These are phyloP conservation scores for Stichodactyla mertensii DNA, from an alignment of 64 coral and sea anemone genomes.

Conservation along the genomic window DNA sequence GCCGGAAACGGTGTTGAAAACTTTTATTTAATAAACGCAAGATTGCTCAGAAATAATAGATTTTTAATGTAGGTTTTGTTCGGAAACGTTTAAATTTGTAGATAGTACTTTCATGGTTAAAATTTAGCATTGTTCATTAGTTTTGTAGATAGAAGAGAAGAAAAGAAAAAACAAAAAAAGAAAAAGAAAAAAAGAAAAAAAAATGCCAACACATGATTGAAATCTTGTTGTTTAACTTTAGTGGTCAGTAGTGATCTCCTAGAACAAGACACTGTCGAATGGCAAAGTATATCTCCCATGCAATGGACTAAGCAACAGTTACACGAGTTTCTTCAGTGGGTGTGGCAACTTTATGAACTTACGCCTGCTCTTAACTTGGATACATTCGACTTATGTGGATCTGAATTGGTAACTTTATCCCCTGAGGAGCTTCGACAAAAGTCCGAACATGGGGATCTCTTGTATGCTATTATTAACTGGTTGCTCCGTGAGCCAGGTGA, in stretches of 20 bases:
- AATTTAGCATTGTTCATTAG: too few relatives aligned
- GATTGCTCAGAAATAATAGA: too few relatives aligned
- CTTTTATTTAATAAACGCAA: too few relatives aligned
- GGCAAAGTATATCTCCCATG: constrained; percentile 4
- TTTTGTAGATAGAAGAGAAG: too few relatives aligned
- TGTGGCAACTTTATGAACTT: constrained; percentile 20
- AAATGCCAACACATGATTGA: background rate
- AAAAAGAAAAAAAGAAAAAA: too few relatives aligned
- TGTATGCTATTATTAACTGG: constrained; percentile 4
- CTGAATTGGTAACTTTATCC: constrained; percentile 24
- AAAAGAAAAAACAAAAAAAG: too few relatives aligned
- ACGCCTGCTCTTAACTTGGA: constrained; percentile 5
- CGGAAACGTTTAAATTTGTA: too few relatives aligned
- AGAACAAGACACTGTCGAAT: background rate
- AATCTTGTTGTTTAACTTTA: background rate
- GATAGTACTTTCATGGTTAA: too few relatives aligned
- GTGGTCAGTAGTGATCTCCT: background rate
- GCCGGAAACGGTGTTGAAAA: too few relatives aligned
- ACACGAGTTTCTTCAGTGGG: constrained; percentile 39
- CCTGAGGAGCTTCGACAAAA: constrained; percentile 27
- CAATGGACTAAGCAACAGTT: constrained; percentile 42
- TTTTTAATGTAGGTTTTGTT: too few relatives aligned
- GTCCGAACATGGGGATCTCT: constrained; percentile 30
- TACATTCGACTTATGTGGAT: constrained; percentile 18
- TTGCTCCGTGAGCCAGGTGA: constrained; percentile 11